Base-by-base conservation (phyloP, 2,113 vertebrate genomes). In the Pseudorhombus dupliciocellatus region DNA sequence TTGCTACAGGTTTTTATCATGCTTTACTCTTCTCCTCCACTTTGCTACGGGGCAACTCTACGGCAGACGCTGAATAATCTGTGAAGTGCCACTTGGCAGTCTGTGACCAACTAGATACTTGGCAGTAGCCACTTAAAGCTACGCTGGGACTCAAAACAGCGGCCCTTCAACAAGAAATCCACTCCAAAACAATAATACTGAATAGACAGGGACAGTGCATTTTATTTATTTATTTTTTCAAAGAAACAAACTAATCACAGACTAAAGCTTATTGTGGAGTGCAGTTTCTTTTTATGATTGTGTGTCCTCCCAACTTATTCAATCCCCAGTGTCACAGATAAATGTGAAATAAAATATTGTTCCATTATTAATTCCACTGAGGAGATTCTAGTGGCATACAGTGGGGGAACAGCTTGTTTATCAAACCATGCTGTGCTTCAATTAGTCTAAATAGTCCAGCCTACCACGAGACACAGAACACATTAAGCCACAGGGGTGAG, bases 21-120 rank as follows among this genome's bases (percentile, higher is more conserved):
- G 70, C 55, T 81, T 75, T 64, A 73, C 67, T 79, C 70, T 73
- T 64, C 59, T 74, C 75, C 74, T 77, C 68, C 60, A 66, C 75
- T 88, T 70, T 66, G 73, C 77, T 81, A 84, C 31, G 52, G 82
- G 80, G 74, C 73, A 79, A 50, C 62, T 85, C 74, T 48, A 20
- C 69, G 60, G 65, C 67, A 84, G 77, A 66, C 58, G 48, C 60
- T 46, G 77, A 83, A 77, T 81, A 79, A 79, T 84, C 81, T 60
- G 87, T 84, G 81, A 86, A 88, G 88, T 84, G 85, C 78, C 81
- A 87, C 89, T 90, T 76, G 77, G 80, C 82, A 21, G 75, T 66
- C 67, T 71, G 80, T 65, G 79, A 77, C 77, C 84, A 77, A 67
- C 77, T 69, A 64, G 68, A 66, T 69, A 74, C 86, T 84, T 37